Evolutionary conservation across 2,113 vertebrate species (phyloP).

Genomic region (Pyrgilauda ruficollis): DNA sequence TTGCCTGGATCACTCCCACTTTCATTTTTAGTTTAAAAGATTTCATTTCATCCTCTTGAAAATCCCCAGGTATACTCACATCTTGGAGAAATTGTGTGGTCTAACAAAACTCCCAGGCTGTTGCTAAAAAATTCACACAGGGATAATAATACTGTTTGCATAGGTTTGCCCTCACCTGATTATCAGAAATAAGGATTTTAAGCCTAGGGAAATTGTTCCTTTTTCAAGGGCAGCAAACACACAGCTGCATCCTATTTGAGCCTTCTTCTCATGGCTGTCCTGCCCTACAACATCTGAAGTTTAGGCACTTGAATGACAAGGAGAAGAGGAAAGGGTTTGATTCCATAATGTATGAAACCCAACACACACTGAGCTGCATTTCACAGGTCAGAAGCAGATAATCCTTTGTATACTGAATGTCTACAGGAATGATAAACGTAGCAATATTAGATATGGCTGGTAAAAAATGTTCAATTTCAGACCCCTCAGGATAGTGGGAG

Average conservation of each 20-base stretch:
- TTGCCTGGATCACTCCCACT: not conserved
- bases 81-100: not conserved
- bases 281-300: not conserved
- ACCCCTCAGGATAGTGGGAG: not conserved
- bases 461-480: not conserved
- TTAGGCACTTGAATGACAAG: not conserved
- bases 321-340: not conserved
- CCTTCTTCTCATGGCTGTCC: not conserved
- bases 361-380: not conserved
- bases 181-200: not conserved
- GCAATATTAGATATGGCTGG: not conserved
- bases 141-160: not conserved
- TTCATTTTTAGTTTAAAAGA: not conserved
- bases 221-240: not conserved
- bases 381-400: not conserved
- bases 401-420: not conserved
- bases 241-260: not conserved
- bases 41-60: not conserved
- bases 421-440: not conserved
- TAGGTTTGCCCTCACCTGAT: not conserved
- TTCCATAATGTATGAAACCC: not conserved
- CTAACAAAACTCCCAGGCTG: not conserved
- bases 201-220: not conserved
- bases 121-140: not conserved
- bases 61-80: not conserved